Conservation (phyloP, 2,888 invertebrate species). For the Synanthedon vespiformis region DNA sequence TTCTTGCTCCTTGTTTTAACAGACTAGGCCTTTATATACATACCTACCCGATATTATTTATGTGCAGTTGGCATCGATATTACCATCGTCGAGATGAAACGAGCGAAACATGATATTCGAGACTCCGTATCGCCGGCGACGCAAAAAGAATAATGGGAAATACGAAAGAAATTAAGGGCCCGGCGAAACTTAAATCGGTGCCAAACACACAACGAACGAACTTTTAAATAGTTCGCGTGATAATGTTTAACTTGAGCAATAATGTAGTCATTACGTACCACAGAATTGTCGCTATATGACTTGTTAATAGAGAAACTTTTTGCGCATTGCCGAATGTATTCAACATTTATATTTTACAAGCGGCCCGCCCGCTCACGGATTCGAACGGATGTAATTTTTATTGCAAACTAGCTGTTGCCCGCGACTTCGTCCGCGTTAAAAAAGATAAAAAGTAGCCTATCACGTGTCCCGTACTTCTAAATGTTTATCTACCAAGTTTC, state of each 20-base stretch:
- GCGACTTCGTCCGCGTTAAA: too few species aligned
- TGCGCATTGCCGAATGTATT: conserved; percentile 21
- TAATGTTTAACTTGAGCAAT: conserved; percentile 22
- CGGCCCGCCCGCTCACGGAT: background rate
- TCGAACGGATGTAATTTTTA: conserved; percentile 16
- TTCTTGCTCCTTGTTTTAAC: conserved; percentile 14
- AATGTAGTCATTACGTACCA: conserved; percentile 30
- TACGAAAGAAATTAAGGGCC: background rate
- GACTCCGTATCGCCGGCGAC: conserved; percentile 3
- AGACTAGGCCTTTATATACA: conserved; percentile 10
- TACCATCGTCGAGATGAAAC: conserved; percentile 13
- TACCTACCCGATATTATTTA: conserved; percentile 1
- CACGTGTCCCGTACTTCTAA: too few species aligned
- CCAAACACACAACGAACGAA: background rate
- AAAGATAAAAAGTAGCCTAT: too few species aligned
- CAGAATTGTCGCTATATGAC: conserved; percentile 26
- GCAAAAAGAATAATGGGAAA: conserved; percentile 4
- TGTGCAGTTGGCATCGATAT: conserved; percentile 17
- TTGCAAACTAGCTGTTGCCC: too few species aligned
- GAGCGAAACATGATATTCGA: conserved; percentile 14
- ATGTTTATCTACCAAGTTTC: too few species aligned
- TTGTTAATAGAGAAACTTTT: conserved; percentile 42
- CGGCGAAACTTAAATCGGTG: background rate
- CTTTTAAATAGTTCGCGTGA: conserved; percentile 14
- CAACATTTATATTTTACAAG: conserved; percentile 14